phyloP scores from a whole-genome alignment of 1,140 invertebrate species.

The Lordiphosa mommai region DNA sequence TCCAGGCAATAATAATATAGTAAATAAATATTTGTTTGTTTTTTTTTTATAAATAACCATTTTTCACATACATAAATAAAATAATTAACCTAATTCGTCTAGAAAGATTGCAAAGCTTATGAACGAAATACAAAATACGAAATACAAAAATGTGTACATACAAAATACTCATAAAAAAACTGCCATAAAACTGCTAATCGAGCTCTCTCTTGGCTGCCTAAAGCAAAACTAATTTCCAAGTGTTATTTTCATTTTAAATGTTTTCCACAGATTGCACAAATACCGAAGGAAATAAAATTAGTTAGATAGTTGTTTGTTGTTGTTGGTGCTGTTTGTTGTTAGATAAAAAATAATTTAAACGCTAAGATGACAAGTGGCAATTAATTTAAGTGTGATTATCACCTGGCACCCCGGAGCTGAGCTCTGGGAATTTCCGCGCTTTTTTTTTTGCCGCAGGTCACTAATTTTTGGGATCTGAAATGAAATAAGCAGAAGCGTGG shows the following conservation, averaged over 20 bases:
- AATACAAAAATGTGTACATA: conserved; percentile 31
- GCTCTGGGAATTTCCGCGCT: conserved; percentile 60
- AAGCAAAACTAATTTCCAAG: conserved; percentile 62
- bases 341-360: conserved; percentile 74
- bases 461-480: conserved; percentile 73
- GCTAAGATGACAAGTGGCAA: conserved; percentile 78
- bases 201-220: conserved; percentile 52
- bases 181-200: conserved; percentile 63
- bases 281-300: conserved; percentile 20
- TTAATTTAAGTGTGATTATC: conserved; percentile 78
- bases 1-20: conserved; percentile 44
- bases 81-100: conserved; percentile 60
- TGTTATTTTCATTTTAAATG: conserved; percentile 20
- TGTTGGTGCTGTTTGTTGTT: conserved; percentile 32
- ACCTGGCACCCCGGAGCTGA: conserved; percentile 45
- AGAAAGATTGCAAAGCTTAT: conserved; percentile 10
- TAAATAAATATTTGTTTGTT: conserved; percentile 57
- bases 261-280: conserved; percentile 55
- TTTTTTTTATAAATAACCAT: conserved; percentile 47
- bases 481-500: conserved; percentile 36
- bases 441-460: conserved; percentile 43
- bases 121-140: conserved; percentile 17
- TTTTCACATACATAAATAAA: conserved; percentile 50
- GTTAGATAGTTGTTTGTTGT: conserved; percentile 23
- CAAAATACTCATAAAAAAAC: conserved; percentile 43